Percentiles rank a stretch among this genome's conserved stretches.
Evolutionary conservation across 2,113 vertebrate species (phyloP).

Genomic region (Periophthalmodon schlosseri): DNA sequence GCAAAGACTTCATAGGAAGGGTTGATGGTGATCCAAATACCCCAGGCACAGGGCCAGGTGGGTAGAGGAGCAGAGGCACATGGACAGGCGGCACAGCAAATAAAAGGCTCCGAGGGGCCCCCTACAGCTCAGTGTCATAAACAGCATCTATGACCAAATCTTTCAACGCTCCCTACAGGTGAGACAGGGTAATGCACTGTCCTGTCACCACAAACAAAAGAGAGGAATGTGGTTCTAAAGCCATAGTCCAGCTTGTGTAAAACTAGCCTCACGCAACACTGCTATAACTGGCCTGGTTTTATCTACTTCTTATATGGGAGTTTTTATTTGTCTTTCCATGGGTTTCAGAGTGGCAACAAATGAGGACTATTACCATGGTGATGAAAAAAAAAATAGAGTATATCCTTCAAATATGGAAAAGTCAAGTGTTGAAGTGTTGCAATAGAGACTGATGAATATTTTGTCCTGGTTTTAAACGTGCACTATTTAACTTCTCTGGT

Average conservation of each 20-base stretch:
- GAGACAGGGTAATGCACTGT: slow-evolving; percentile 22
- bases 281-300: background rate
- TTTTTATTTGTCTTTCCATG: too few relatives aligned
- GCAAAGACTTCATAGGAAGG: slow-evolving; percentile 53
- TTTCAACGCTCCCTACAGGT: slow-evolving; percentile 23
- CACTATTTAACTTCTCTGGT: too few relatives aligned
- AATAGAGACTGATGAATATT: too few relatives aligned
- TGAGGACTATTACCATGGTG: too few relatives aligned
- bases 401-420: too few relatives aligned
- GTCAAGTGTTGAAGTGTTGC: too few relatives aligned
- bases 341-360: too few relatives aligned
- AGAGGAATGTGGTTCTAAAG: background rate
- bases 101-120: slow-evolving; percentile 57
- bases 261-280: background rate
- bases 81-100: slow-evolving; percentile 66
- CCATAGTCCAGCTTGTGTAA: background rate
- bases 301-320: too few relatives aligned
- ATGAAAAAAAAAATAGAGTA: too few relatives aligned
- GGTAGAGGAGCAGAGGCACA: slow-evolving; percentile 56
- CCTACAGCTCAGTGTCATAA: slow-evolving; percentile 37
- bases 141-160: slow-evolving; percentile 19
- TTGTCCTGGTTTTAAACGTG: too few relatives aligned
- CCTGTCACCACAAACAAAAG: background rate
- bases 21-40: slow-evolving; percentile 58
- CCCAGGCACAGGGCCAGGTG: slow-evolving; percentile 62